Percentiles rank a stretch among this genome's conserved stretches.
These are phyloP conservation scores for Coilia nasus DNA, from an alignment of 2,797 vertebrate genomes.

Conservation along the genomic window DNA sequence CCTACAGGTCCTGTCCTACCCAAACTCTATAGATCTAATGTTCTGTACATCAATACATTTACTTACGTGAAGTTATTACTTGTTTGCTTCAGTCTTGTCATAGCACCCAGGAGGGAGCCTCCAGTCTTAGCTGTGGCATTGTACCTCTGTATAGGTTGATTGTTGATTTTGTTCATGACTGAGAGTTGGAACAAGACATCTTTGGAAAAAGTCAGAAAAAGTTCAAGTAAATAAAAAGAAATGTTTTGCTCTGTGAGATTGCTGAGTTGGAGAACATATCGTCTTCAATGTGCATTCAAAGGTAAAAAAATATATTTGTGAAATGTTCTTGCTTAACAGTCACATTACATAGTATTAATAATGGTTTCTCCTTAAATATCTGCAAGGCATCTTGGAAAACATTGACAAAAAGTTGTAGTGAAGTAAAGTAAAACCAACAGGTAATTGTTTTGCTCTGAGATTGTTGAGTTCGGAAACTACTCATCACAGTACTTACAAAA, in stretches of 20 bases:
- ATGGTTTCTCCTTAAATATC: background rate
- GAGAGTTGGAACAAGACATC: conserved; percentile 59
- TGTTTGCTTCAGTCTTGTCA: conserved; percentile 65
- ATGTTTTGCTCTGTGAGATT: no score
- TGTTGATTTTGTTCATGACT: conserved; percentile 58
- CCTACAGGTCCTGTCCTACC: no score
- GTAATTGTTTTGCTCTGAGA: no score
- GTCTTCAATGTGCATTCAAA: no score
- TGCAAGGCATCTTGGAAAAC: no score
- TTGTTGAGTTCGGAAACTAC: no score
- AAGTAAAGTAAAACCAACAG: background rate
- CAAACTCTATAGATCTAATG: background rate
- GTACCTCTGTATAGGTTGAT: conserved; percentile 50
- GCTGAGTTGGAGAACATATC: background rate
- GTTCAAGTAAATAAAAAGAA: no score
- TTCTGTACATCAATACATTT: background rate
- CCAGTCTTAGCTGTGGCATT: conserved; percentile 48
- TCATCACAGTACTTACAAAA: no score
- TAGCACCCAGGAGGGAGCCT: conserved; percentile 65
- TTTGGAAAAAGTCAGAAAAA: background rate
- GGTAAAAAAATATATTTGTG: no score
- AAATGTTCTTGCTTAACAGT: no score
- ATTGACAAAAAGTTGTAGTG: background rate
- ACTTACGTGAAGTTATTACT: conserved; percentile 63
- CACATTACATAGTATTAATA: no score